Evolutionary conservation across 2,113 vertebrate species (phyloP).

Genomic region (Brachirus orientalis): DNA sequence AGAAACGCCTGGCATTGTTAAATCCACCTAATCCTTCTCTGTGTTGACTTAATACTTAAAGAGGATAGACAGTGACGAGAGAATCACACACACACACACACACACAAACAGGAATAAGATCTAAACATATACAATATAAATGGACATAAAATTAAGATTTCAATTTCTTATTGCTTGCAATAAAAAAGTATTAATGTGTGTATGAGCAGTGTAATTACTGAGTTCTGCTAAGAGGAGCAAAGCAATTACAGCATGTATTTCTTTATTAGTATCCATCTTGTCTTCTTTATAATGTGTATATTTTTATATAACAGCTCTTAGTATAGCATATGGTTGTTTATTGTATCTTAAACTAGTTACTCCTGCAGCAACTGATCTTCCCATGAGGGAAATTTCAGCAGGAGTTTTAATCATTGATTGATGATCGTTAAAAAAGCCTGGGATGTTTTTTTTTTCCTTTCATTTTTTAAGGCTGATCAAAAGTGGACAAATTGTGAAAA

Average conservation of each 20-base stretch:
- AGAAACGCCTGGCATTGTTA: slow-evolving; percentile 71
- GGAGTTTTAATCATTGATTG: not conserved
- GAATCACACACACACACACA: slow-evolving; percentile 19
- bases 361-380: not conserved
- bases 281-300: slow-evolving; percentile 2
- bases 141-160: slow-evolving; percentile 6
- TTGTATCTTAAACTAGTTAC: not conserved
- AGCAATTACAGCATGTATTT: slow-evolving; percentile 24
- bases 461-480: no score
- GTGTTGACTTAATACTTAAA: slow-evolving; percentile 67
- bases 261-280: slow-evolving; percentile 13
- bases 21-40: slow-evolving; percentile 74
- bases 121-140: not conserved
- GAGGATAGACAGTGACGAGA: slow-evolving; percentile 52
- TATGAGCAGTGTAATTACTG: not conserved
- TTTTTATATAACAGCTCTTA: slow-evolving; percentile 6
- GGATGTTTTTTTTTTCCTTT: no score
- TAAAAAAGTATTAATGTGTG: not conserved
- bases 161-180: slow-evolving; percentile 15
- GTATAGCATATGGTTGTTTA: slow-evolving; percentile 8
- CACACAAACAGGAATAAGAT: not conserved
- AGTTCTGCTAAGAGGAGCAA: not conserved
- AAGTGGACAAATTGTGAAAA: no score
- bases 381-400: not conserved
- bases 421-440: not conserved